Conservation (phyloP, 2,888 invertebrate genomes). For the Pachliopta kotzebuea region DNA sequence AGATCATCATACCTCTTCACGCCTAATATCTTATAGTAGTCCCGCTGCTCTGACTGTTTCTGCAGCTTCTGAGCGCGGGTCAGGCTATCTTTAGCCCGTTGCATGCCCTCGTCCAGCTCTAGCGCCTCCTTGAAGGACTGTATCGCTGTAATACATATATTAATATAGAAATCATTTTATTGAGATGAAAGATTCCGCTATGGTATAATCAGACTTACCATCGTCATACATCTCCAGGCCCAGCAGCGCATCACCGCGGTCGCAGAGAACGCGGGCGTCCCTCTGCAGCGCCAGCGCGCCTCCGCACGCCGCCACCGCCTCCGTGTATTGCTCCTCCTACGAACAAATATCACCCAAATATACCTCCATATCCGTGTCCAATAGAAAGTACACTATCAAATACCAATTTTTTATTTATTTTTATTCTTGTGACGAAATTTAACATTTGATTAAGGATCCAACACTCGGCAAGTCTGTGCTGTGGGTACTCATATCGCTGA, state of each 20-base stretch:
- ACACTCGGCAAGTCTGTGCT: no score
- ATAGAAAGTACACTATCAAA: no score
- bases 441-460: no score
- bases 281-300: conserved; percentile 88
- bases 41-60: conserved; percentile 94
- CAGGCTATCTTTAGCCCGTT: conserved; percentile 93
- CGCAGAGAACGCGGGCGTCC: conserved; percentile 90
- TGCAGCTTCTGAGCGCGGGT: conserved; percentile 93
- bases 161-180: no score
- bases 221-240: conserved; percentile 95
- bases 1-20: conserved; percentile 84
- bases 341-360: neutral
- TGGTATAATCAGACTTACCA: conserved; percentile 61
- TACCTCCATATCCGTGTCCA: no score
- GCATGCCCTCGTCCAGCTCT: conserved; percentile 88
- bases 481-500: no score
- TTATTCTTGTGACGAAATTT: no score
- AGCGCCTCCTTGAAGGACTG: conserved; percentile 92
- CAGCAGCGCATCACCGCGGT: conserved; percentile 95
- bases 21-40: conserved; percentile 98
- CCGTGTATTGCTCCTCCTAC: conserved; percentile 85
- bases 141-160: conserved; percentile 82
- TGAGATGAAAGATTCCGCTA: no score
- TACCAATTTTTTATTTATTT: neutral
- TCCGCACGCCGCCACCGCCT: conserved; percentile 89